Conservation (phyloP, 2,797 vertebrate genomes). For the Hylomyscus alleni region DNA sequence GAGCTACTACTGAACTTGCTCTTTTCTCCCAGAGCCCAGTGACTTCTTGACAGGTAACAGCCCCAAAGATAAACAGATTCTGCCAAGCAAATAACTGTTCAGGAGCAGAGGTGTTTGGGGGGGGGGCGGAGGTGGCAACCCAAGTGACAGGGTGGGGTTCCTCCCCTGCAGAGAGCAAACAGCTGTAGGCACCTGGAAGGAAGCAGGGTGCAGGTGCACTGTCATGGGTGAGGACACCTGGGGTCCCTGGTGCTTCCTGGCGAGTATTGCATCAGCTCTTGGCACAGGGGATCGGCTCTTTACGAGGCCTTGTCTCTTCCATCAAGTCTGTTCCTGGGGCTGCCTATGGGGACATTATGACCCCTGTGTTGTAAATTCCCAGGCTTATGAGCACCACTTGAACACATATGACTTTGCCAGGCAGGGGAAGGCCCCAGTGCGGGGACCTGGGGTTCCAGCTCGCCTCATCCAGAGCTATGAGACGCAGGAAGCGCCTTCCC, state of each 20-base stretch:
- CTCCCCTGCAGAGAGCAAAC: slow-evolving; percentile 80
- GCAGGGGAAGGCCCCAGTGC: too few relatives aligned
- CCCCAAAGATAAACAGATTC: slow-evolving; percentile 90
- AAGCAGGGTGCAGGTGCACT: slow-evolving; percentile 81
- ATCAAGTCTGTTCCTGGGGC: neutral
- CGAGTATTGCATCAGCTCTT: neutral
- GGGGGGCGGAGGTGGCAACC: slow-evolving; percentile 40
- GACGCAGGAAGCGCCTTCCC: neutral
- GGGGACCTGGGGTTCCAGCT: neutral
- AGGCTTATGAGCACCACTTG: neutral
- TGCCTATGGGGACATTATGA: rapidly evolving
- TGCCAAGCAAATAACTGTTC: slow-evolving; percentile 86
- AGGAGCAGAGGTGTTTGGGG: slow-evolving; percentile 70
- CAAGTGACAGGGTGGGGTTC: slow-evolving; percentile 69
- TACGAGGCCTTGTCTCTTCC: neutral
- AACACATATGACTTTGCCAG: neutral
- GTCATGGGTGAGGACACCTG: neutral
- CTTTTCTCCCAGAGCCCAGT: slow-evolving; percentile 79
- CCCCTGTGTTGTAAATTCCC: neutral
- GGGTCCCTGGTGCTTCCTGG: neutral
- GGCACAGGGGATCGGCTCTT: neutral
- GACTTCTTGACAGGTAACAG: slow-evolving; percentile 88
- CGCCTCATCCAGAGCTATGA: neutral
- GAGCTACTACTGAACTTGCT: slow-evolving; percentile 69
- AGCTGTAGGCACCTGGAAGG: slow-evolving; percentile 75